Conservation (phyloP, 2,797 vertebrate species). For the Halcyon chelicuti region DNA sequence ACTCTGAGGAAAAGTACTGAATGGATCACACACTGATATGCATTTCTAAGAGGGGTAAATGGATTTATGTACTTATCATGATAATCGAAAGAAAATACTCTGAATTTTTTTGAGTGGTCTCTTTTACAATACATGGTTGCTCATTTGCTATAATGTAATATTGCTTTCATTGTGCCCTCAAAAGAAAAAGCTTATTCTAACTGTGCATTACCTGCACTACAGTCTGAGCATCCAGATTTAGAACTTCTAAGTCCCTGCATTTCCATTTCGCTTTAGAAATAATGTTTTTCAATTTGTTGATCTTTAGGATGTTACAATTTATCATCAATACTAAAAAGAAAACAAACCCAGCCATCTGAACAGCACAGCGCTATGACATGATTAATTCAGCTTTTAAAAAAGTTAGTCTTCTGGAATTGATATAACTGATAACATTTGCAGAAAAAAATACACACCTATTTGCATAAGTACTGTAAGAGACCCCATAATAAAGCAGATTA, state of each 20-base stretch:
- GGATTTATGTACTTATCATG: background rate
- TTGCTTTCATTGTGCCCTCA: background rate
- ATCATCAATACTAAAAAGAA: background rate
- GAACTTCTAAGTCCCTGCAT: background rate
- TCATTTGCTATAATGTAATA: background rate
- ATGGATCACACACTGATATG: background rate
- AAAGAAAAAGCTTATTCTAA: background rate
- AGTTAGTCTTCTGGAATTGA: background rate
- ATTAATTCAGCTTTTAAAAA: background rate
- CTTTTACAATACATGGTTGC: background rate
- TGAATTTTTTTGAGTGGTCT: background rate
- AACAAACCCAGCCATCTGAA: background rate
- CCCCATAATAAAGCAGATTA: background rate
- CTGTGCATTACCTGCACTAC: background rate
- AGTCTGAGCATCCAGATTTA: background rate
- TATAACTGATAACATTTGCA: background rate
- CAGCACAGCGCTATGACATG: background rate
- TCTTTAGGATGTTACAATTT: background rate
- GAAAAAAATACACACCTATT: background rate
- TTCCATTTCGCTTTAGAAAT: background rate
- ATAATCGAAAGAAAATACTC: background rate
- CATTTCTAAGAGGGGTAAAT: background rate
- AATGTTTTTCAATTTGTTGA: background rate
- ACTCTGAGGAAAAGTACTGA: constrained; percentile 1
- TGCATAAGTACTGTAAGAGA: accelerated